phyloP scores from a whole-genome alignment of 2,888 invertebrate species.

The Xanthia icteritia region DNA sequence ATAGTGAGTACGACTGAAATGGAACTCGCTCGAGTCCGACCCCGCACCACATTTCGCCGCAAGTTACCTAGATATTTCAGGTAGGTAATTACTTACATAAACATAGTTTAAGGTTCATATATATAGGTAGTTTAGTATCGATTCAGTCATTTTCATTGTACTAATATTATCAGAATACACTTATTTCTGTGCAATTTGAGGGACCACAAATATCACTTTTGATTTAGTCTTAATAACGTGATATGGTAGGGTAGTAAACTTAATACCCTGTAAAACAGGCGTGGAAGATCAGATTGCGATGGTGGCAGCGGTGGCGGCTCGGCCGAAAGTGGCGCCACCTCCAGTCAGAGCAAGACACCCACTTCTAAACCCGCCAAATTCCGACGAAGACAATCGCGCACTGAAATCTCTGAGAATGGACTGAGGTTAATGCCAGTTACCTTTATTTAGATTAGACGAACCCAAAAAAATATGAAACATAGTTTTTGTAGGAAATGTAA shows the following conservation, averaged over 20 bases:
- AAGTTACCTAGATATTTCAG: conserved; percentile 86
- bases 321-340: conserved; percentile 87
- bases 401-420: conserved; percentile 81
- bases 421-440: conserved; percentile 75
- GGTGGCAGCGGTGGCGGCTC: conserved; percentile 86
- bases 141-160: background rate
- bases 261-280: conserved; percentile 68
- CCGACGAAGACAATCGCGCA: conserved; percentile 81
- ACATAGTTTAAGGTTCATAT: background rate
- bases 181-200: conserved; percentile 2
- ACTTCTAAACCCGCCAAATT: conserved; percentile 82
- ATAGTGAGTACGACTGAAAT: conserved; percentile 89
- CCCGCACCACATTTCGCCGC: conserved; percentile 81
- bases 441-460: conserved; percentile 28
- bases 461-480: background rate
- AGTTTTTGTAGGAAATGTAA: background rate
- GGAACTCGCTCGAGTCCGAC: conserved; percentile 86
- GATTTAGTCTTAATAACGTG: background rate
- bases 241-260: conserved; percentile 20
- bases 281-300: conserved; percentile 83
- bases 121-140: background rate
- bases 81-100: conserved; percentile 75
- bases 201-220: background rate
- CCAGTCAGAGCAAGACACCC: conserved; percentile 84
- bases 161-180: background rate